Conservation (phyloP, 1,140 invertebrate genomes). For the Octopus sinensis region DNA sequence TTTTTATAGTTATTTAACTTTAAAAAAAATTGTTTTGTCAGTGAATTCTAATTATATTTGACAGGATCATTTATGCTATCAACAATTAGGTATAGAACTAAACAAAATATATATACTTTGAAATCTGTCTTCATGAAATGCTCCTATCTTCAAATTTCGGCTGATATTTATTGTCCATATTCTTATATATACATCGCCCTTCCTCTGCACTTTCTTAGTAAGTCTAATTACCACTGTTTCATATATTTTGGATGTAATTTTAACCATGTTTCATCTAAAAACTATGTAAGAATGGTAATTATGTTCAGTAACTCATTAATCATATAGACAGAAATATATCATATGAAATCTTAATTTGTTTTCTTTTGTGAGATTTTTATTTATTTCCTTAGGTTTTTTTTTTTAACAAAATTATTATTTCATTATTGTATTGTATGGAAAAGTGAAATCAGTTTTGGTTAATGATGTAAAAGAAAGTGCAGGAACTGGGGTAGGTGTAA, state of each 20-base stretch:
- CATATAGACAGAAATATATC: neutral
- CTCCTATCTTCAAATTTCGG: neutral
- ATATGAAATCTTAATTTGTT: neutral
- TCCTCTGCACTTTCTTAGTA: slow-evolving; percentile 9
- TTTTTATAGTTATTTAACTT: no score
- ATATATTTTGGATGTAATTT: neutral
- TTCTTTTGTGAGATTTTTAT: neutral
- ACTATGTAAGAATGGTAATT: neutral
- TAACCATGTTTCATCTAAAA: neutral
- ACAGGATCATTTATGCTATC: no score
- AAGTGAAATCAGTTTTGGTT: neutral
- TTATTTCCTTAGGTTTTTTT: neutral
- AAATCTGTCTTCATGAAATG: neutral
- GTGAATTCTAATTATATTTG: no score
- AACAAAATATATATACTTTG: no score
- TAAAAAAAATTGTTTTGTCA: no score
- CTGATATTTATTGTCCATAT: neutral
- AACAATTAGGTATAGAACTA: no score
- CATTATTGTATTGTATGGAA: neutral
- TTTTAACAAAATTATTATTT: neutral
- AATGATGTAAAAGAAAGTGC: neutral
- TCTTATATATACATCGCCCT: neutral
- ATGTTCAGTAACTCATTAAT: neutral
- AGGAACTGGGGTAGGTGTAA: neutral
- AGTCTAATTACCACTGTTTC: neutral